Base-by-base conservation (phyloP, 2,888 invertebrate species). In the Lasioglossum figueresi region DNA sequence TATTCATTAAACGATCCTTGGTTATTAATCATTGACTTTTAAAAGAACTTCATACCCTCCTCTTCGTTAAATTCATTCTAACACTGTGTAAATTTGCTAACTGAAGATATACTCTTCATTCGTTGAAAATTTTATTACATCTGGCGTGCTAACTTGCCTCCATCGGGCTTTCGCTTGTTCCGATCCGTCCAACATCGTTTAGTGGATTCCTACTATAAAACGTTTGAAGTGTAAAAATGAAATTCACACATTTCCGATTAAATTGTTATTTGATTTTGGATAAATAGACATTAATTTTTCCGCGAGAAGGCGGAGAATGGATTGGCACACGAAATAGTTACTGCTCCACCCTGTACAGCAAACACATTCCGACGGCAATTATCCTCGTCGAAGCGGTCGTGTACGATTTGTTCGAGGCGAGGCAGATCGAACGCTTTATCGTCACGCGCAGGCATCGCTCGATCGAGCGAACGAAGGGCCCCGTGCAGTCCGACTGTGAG, bases 401-500 rank as follows among this genome's bases (percentile, higher is more conserved):
- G 66, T 37, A 37, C 66, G 31, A 66, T 66, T 66, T 34, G 66
- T 66, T 66, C 31, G 31, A 31, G 16, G 59, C 27, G 3, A 19
- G 23, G 23, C 40, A 40, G 68, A 23, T 43, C 48, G 74, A 34
- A 52, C 77, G 48, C 48, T 76, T 56, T 63, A 84, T 84, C 48
- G 56, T 10, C 34, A 14, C 34, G 37, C 40, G 75, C 66, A 66
- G 40, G n/a, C 37, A 45, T 27, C 71, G 71, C 52, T 59, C 43
- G 34, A 75, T 80, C 59, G 86, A 83, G 80, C 43, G 34, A 75
- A 83, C 59, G 86, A 83, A 83, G 80, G 84, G 48, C 52, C 16
- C 8, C 48, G 48, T 23, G 43, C 71, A 82, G 82, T 76, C 76
- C 52, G 80, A 88, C 82, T 70, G 80, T 63, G 85, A 88, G 88